Percentiles rank a stretch among this genome's conserved stretches.
These are phyloP conservation scores for Caenorhabditis inopinata DNA, from an alignment of 1,140 invertebrate species.

Conservation along the genomic window DNA sequence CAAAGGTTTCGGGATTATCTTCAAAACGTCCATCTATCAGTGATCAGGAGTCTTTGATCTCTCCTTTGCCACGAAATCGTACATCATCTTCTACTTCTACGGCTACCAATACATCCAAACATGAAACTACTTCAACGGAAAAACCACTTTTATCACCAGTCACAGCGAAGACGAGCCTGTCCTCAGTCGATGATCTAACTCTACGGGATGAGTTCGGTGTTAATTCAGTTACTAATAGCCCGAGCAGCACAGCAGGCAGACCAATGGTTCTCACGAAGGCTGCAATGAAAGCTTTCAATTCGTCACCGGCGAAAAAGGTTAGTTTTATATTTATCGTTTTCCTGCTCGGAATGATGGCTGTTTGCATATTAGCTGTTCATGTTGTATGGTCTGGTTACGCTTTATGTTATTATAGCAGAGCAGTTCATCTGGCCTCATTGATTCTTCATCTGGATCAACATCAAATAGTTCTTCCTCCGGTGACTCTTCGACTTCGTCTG, in stretches of 20 bases:
- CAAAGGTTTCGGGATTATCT: not conserved
- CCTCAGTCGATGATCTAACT: not conserved
- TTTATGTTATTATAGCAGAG: conserved; percentile 23
- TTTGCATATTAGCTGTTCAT: conserved; percentile 17
- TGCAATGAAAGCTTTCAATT: conserved; percentile 11
- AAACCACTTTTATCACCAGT: not conserved
- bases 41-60: not conserved
- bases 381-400: conserved; percentile 25
- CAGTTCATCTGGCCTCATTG: not conserved
- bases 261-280: conserved; percentile 14
- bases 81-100: not conserved
- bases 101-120: not conserved
- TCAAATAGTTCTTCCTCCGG: not conserved
- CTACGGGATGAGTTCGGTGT: not conserved
- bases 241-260: not conserved
- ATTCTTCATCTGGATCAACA: not conserved
- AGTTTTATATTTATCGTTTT: not conserved
- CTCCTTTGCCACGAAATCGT: not conserved
- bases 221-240: not conserved
- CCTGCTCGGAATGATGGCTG: conserved; percentile 1
- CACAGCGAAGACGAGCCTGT: not conserved
- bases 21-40: not conserved
- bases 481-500: not conserved
- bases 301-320: not conserved
- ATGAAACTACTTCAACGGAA: not conserved